phyloP scores from a whole-genome alignment of 2,797 vertebrate species.

The Characodon lateralis region DNA sequence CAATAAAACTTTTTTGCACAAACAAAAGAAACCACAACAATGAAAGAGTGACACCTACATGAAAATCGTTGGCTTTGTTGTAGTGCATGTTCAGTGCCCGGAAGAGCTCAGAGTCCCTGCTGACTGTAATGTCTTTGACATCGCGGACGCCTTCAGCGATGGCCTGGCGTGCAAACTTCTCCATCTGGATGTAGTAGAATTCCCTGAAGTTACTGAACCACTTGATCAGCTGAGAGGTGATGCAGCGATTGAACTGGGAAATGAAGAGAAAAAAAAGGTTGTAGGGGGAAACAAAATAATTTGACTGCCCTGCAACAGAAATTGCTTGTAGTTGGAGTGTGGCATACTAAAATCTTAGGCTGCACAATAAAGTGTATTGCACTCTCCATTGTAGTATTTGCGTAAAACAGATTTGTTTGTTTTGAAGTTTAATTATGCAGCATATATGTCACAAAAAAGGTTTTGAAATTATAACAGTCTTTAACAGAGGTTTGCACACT shows the following conservation, averaged over 20 bases:
- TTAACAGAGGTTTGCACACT: neutral
- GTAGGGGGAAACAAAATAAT: neutral
- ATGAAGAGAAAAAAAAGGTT: neutral
- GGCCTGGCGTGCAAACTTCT: slow-evolving; percentile 94
- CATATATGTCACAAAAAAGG: neutral
- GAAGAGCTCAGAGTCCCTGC: slow-evolving; percentile 91
- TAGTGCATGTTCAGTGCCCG: slow-evolving; percentile 93
- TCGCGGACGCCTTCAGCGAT: slow-evolving; percentile 86
- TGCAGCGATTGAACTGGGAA: slow-evolving; percentile 93
- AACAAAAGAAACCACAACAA: slow-evolving; percentile 28
- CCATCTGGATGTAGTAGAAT: slow-evolving; percentile 99
- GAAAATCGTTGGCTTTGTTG: slow-evolving; percentile 95
- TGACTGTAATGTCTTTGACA: slow-evolving; percentile 83
- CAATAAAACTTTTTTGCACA: neutral
- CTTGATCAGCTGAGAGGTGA: slow-evolving; percentile 97
- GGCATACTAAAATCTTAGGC: neutral
- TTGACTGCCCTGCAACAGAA: neutral
- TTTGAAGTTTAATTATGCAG: neutral
- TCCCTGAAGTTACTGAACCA: slow-evolving; percentile 99
- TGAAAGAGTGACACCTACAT: slow-evolving; percentile 78
- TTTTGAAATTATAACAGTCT: neutral
- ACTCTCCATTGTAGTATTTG: neutral
- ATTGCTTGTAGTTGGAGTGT: neutral
- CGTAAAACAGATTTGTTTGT: too few species aligned
- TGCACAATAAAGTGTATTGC: neutral